These are phyloP conservation scores for Oreortyx pictus DNA, from an alignment of 2,797 vertebrate species.

Conservation along the genomic window DNA sequence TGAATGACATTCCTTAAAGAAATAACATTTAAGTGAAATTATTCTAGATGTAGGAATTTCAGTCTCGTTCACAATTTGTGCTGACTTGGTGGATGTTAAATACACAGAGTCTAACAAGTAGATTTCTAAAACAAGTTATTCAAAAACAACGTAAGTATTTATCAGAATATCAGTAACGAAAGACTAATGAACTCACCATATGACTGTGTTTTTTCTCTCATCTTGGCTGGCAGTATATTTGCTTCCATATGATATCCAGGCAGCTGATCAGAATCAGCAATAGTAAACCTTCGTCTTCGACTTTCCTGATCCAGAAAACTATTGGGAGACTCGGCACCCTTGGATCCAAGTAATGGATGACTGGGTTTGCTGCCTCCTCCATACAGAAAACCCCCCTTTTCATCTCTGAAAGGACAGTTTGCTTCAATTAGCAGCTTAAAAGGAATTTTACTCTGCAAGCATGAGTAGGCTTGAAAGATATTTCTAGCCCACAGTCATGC, in stretches of 20 bases:
- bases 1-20: background rate
- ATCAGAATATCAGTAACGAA: background rate
- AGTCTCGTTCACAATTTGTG: conserved; percentile 39
- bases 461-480: background rate
- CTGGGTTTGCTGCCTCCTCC: conserved; percentile 71
- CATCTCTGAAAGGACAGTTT: conserved; percentile 78
- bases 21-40: background rate
- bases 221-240: conserved; percentile 81
- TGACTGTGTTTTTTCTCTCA: conserved; percentile 85
- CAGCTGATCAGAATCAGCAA: conserved; percentile 81
- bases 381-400: conserved; percentile 72
- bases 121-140: background rate
- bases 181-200: conserved; percentile 77
- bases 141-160: background rate
- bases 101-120: background rate
- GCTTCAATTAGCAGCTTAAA: background rate
- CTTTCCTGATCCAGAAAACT: conserved; percentile 89
- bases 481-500: background rate
- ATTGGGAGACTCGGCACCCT: conserved; percentile 91
- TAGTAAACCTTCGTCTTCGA: conserved; percentile 81
- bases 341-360: conserved; percentile 67
- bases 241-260: conserved; percentile 75
- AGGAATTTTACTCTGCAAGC: background rate
- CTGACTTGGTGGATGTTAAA: background rate
- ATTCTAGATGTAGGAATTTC: conserved; percentile 60